Evolutionary conservation across 2,113 vertebrate genomes (phyloP), one percentile per base, ranked within the genome.

Genomic region (Aspiorhynchus laticeps): DNA sequence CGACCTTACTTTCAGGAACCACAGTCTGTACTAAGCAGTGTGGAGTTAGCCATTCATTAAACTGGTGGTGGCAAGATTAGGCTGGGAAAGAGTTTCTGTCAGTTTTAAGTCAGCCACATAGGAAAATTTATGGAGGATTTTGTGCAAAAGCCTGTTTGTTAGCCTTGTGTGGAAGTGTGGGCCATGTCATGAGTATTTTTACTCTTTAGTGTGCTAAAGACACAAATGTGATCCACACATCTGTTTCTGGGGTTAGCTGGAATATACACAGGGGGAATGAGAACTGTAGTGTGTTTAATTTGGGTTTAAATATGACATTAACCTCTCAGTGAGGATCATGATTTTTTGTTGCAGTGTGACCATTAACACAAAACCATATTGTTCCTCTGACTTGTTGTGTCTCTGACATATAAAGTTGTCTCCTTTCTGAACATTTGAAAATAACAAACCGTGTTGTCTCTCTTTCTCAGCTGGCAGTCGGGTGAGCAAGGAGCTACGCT

Each of bases 401-500:
- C 48, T 51, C 15, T 53, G 5, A 53, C 51, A 53, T 53, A 53
- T 53, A 21, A 24, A 77, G 2, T 2, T 63, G 46, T 59, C 10
- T n/a, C 15, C 21, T 26, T 85, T 38, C 71, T 15, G 17, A 75
- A 59, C 31, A 5, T 76, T 61, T 56, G 31, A 43, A 75, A 56
- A 53, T 56, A 74, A 69, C 11, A 61, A 65, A 31, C 8, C 0
- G 4, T 46, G 17, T 33, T 73, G 21, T 91, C 56, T 78, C 80
- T 89, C 80, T 87, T 74, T 88, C 56, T 2, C 90, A 99, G 98
- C 95, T 38, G 98, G 97, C 89, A 99, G 98, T 91, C 95, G 97
- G 17, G 98, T 99, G 88, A 99, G 97, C 94, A 97, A 96, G 84
- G 98, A 99, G 93, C 96, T 99, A 33, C 95, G 90, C 59, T 99